Evolutionary conservation across 2,888 invertebrate genomes (phyloP).

Genomic region (Syrphus vitripennis): DNA sequence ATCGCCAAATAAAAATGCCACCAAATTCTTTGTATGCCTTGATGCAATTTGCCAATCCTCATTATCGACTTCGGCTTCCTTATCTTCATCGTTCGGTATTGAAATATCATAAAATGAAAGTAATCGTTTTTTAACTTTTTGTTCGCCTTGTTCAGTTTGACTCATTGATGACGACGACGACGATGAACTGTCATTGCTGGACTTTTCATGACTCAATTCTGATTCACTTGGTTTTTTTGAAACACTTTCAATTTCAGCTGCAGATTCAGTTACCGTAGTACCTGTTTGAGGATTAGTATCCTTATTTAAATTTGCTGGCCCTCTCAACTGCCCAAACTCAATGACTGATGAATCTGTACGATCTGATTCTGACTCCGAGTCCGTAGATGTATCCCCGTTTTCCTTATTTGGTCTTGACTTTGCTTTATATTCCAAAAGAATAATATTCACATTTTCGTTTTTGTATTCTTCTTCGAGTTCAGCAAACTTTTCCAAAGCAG

Average conservation of each 20-base stretch:
- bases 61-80: background rate
- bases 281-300: background rate
- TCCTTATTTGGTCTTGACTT: background rate
- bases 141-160: background rate
- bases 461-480: conserved; percentile 9
- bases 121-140: background rate
- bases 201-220: background rate
- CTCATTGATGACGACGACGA: background rate
- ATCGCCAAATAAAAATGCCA: background rate
- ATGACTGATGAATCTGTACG: background rate
- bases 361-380: background rate
- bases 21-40: background rate
- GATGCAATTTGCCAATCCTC: background rate
- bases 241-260: background rate
- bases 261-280: background rate
- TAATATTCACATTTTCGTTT: background rate
- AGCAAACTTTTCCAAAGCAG: background rate
- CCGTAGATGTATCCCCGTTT: background rate
- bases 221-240: background rate
- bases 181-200: background rate
- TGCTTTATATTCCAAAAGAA: conserved; percentile 7
- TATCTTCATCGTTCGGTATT: background rate
- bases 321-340: background rate
- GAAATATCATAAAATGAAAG: background rate
- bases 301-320: background rate